Conservation (phyloP, 2,888 invertebrate genomes). For the Gymnocheta viridis region DNA sequence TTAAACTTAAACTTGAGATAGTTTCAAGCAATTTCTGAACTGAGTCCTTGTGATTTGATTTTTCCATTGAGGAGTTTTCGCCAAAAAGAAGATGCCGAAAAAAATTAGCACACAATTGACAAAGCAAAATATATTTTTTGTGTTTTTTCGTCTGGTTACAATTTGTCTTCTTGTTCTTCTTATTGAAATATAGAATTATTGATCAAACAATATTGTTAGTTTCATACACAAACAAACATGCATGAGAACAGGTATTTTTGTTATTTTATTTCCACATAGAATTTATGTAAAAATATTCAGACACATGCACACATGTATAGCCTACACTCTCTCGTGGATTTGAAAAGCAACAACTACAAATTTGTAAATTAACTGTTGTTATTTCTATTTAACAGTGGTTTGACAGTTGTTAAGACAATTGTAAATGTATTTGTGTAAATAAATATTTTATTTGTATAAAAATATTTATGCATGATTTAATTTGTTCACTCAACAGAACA, state of each 20-base stretch:
- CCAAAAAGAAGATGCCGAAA: neutral
- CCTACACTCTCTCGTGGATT: neutral
- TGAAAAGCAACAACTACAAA: neutral
- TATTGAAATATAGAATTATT: constrained; percentile 61
- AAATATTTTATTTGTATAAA: constrained; percentile 3
- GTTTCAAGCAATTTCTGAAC: neutral
- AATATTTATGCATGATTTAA: neutral
- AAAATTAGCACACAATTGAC: constrained; percentile 55
- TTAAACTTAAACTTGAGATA: neutral
- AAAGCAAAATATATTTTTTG: constrained; percentile 34
- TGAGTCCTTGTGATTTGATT: neutral
- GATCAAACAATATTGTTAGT: constrained; percentile 66
- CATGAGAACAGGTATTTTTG: constrained; percentile 26
- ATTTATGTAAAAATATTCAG: constrained; percentile 10
- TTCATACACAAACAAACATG: neutral
- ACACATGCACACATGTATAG: neutral
- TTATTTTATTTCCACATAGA: constrained; percentile 7
- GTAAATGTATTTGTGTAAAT: constrained; percentile 4
- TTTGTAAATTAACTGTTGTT: neutral
- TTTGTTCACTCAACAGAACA: neutral
- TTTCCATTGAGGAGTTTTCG: constrained; percentile 9
- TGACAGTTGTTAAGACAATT: constrained; percentile 55
- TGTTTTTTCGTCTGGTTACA: constrained; percentile 15
- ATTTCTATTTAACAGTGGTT: constrained; percentile 32
- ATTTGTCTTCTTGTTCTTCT: constrained; percentile 8